Conservation (phyloP, 2,888 invertebrate species). For the Tinea trinotella region DNA sequence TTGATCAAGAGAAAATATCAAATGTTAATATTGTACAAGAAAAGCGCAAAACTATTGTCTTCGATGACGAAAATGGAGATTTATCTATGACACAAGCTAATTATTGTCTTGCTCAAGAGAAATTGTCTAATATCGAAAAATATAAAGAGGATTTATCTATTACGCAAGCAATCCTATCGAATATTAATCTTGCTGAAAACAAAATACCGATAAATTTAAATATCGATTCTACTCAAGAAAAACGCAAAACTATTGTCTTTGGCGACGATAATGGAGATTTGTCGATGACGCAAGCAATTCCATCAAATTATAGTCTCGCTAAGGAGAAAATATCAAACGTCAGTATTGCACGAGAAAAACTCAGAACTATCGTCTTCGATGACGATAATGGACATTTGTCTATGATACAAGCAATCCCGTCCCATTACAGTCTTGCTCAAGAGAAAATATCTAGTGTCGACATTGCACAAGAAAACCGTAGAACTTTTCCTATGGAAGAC, state of each 20-base stretch:
- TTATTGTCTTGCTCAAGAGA: slow-evolving; percentile 20
- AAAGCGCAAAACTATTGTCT: slow-evolving; percentile 26
- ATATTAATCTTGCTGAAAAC: slow-evolving; percentile 18
- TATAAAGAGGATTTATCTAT: slow-evolving; percentile 31
- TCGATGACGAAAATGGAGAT: slow-evolving; percentile 26
- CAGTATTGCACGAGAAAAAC: slow-evolving; percentile 19
- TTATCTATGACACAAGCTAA: slow-evolving; percentile 33
- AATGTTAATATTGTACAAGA: not conserved
- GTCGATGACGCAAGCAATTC: not conserved
- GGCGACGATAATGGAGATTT: not conserved
- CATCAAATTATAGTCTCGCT: not conserved
- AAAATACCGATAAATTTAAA: slow-evolving; percentile 21
- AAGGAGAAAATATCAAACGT: not conserved
- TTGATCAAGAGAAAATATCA: slow-evolving; percentile 19
- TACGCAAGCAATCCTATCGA: slow-evolving; percentile 28
- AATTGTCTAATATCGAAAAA: slow-evolving; percentile 26
- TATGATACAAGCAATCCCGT: slow-evolving; percentile 28
- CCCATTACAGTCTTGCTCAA: slow-evolving; percentile 20
- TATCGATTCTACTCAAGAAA: slow-evolving; percentile 23
- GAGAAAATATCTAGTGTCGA: too few relatives aligned
- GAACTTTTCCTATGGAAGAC: not conserved
- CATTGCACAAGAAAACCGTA: not conserved
- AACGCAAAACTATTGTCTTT: not conserved
- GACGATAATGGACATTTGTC: slow-evolving; percentile 28
- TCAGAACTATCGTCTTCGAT: slow-evolving; percentile 28